Percentiles rank a stretch among this genome's conserved stretches.
Evolutionary conservation across 2,113 vertebrate genomes (phyloP).

Genomic region (Gambusia holbrooki): DNA sequence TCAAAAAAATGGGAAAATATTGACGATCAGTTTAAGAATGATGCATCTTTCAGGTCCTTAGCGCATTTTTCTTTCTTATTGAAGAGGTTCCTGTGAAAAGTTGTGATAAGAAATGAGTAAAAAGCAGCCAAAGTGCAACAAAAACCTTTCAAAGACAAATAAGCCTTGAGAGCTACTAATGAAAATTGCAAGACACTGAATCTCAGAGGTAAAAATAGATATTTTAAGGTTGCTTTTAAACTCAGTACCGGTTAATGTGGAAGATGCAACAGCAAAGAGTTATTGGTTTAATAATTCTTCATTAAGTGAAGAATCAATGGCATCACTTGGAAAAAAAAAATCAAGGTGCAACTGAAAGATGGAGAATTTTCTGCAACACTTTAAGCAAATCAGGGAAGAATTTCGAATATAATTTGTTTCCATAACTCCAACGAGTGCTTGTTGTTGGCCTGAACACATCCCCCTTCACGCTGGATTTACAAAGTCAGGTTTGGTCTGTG

Average conservation of each 20-base stretch:
- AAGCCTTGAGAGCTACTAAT: neutral
- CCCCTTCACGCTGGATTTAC: constrained; percentile 25
- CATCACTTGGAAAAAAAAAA: neutral
- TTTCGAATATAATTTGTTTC: constrained; percentile 30
- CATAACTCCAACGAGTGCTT: constrained; percentile 64
- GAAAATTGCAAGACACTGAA: neutral
- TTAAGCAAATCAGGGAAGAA: constrained; percentile 33
- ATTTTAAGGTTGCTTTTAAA: neutral
- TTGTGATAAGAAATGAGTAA: neutral
- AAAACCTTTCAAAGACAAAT: neutral
- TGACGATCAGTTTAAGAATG: neutral
- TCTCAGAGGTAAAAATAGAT: neutral
- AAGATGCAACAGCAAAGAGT: constrained; percentile 26
- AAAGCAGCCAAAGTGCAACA: neutral
- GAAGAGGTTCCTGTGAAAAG: neutral
- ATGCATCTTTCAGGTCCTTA: neutral
- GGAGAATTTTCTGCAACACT: neutral
- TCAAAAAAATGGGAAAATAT: neutral
- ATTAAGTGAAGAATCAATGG: neutral
- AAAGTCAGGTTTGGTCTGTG: constrained; percentile 9
- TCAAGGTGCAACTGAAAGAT: constrained; percentile 22
- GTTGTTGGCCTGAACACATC: constrained; percentile 51
- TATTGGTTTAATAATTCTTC: constrained; percentile 18
- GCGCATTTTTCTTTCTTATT: neutral
- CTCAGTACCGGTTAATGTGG: neutral